These are phyloP conservation scores for Xenopus borealis DNA, from an alignment of 2,113 vertebrate species.

Conservation along the genomic window DNA sequence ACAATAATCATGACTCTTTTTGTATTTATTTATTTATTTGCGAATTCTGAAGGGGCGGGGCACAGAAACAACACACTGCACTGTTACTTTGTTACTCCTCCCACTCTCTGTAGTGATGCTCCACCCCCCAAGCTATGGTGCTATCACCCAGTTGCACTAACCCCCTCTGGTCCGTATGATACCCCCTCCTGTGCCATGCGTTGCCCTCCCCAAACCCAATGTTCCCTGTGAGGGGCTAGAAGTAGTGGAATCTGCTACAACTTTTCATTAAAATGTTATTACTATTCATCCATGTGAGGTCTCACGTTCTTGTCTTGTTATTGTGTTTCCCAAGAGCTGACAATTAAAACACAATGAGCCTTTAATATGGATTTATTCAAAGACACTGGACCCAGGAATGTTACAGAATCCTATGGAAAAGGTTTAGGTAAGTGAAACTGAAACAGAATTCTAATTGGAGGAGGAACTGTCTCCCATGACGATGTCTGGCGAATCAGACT, in stretches of 20 bases:
- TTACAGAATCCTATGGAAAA: too few species aligned
- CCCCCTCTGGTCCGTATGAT: background rate
- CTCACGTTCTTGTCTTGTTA: too few species aligned
- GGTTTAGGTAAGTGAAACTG: too few species aligned
- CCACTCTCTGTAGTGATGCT: background rate
- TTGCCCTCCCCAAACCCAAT: slow-evolving; percentile 1
- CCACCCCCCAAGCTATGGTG: slow-evolving; percentile 54
- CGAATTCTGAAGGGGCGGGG: background rate
- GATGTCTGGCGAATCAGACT: too few species aligned
- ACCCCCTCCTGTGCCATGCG: background rate
- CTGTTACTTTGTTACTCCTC: background rate
- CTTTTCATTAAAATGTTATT: slow-evolving; percentile 63
- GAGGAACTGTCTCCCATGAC: too few species aligned
- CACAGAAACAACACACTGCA: background rate
- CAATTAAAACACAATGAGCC: too few species aligned
- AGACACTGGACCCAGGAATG: too few species aligned
- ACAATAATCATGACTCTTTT: slow-evolving; percentile 9
- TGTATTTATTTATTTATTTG: slow-evolving; percentile 29
- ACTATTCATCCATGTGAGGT: slow-evolving; percentile 12
- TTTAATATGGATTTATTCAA: too few species aligned
- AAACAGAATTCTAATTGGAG: too few species aligned
- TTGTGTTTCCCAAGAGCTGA: too few species aligned
- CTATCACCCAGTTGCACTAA: slow-evolving; percentile 53
- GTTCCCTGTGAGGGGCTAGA: background rate
- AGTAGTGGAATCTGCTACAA: slow-evolving; percentile 55